A percentile compares a stretch with the other conserved stretches of the same genome.
Conservation (phyloP, 2,888 invertebrate genomes). For the Aphidius colemani region DNA sequence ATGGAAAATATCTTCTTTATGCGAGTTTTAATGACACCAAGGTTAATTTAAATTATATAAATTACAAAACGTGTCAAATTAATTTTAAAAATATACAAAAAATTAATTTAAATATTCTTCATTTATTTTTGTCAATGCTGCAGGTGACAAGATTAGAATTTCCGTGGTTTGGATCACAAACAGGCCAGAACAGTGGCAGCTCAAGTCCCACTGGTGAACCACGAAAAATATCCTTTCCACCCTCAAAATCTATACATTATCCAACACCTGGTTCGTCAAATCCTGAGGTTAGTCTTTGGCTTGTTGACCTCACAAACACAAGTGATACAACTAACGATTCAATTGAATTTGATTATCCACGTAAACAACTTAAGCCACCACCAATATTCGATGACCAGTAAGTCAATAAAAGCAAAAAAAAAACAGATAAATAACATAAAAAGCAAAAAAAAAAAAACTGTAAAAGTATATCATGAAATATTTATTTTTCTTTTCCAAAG, state of each 20-base stretch:
- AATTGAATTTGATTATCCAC: conserved; percentile 32
- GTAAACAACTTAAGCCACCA: conserved; percentile 68
- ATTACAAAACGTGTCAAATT: too few species aligned
- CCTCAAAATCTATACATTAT: conserved; percentile 79
- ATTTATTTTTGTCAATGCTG: neutral
- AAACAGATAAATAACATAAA: neutral
- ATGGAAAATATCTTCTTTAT: conserved; percentile 83
- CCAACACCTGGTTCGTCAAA: conserved; percentile 88
- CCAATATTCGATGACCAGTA: conserved; percentile 79
- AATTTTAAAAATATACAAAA: too few species aligned
- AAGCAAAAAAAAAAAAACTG: neutral
- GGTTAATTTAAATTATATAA: too few species aligned
- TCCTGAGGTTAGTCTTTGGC: conserved; percentile 82
- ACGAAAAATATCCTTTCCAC: conserved; percentile 74
- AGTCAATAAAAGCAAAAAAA: conserved; percentile 57
- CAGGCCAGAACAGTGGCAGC: conserved; percentile 60
- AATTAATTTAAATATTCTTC: neutral
- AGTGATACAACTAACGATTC: conserved; percentile 58
- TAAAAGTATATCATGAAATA: neutral
- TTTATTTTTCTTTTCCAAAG: conserved; percentile 1
- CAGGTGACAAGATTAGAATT: conserved; percentile 61
- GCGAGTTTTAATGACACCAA: conserved; percentile 82
- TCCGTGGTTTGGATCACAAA: conserved; percentile 76
- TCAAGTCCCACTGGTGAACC: conserved; percentile 60
- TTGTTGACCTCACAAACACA: conserved; percentile 75